These are phyloP conservation scores for Carollia perspicillata DNA, from an alignment of 2,113 vertebrate species.

Conservation along the genomic window DNA sequence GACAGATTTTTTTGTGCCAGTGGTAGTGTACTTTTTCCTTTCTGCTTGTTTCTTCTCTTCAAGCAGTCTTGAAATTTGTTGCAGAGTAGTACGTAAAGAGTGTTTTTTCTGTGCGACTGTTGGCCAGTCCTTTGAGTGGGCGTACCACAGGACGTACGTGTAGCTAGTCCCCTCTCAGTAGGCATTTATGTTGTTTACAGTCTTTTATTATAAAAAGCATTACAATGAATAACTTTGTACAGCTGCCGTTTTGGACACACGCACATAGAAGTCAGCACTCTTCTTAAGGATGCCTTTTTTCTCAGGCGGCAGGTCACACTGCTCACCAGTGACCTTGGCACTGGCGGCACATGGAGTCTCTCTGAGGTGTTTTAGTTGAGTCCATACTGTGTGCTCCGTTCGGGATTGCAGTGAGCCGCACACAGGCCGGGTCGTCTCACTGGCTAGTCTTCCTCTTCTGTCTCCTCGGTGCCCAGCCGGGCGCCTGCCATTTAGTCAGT, in stretches of 20 bases:
- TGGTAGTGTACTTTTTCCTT: neutral
- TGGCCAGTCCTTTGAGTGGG: neutral
- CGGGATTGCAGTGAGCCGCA: neutral
- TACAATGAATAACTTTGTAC: neutral
- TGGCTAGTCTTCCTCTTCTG: neutral
- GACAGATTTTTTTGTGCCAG: neutral
- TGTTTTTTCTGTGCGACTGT: neutral
- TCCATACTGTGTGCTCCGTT: too few relatives aligned
- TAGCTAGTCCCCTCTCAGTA: neutral
- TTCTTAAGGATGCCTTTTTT: neutral
- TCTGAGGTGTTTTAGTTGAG: neutral
- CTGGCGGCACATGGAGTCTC: neutral
- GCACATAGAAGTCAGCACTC: neutral
- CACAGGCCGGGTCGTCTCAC: rapidly evolving
- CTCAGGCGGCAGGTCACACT: neutral
- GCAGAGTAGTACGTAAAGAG: neutral
- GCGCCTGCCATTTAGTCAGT: neutral
- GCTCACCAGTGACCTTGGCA: neutral
- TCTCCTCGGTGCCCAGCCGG: neutral
- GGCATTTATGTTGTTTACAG: neutral
- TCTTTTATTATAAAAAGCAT: neutral
- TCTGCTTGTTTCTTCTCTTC: neutral
- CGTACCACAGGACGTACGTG: rapidly evolving
- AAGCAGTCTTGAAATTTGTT: too few relatives aligned
- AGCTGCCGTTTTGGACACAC: neutral